phyloP scores from a whole-genome alignment of 1,140 invertebrate genomes.

The Artemia franciscana region DNA sequence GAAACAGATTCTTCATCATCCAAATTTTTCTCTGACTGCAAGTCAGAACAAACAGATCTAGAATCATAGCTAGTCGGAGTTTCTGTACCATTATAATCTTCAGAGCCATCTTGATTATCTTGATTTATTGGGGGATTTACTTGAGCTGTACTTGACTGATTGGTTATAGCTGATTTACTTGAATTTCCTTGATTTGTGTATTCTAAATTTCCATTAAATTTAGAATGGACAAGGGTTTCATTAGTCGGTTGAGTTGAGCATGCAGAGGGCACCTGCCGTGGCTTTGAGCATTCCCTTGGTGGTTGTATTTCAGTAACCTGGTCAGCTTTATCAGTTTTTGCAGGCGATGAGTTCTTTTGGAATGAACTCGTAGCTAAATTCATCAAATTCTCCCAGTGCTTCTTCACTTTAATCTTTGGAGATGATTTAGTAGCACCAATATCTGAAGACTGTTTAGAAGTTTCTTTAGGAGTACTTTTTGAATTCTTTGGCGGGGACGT shows the following conservation, averaged over 20 bases:
- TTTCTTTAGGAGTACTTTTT: background rate
- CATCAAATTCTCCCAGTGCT: conserved; percentile 9
- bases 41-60: conserved; percentile 38
- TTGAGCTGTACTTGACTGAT: background rate
- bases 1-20: conserved; percentile 41
- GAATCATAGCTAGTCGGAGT: conserved; percentile 30
- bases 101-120: background rate
- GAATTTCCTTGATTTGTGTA: background rate
- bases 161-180: background rate
- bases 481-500: background rate
- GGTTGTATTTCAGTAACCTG: background rate
- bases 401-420: conserved; percentile 9
- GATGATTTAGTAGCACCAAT: conserved; percentile 1
- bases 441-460: background rate
- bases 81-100: background rate
- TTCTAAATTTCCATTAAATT: background rate
- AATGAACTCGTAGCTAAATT: conserved; percentile 8
- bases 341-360: conserved; percentile 2
- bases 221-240: background rate
- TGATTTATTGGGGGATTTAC: too few species aligned
- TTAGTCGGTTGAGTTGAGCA: background rate
- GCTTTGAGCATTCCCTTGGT: background rate
- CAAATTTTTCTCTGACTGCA: conserved; percentile 14
- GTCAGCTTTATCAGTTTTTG: background rate
- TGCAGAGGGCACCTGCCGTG: background rate